These are phyloP conservation scores for Pantelozetes paolii DNA, from an alignment of 2,888 invertebrate species.

Conservation along the genomic window DNA sequence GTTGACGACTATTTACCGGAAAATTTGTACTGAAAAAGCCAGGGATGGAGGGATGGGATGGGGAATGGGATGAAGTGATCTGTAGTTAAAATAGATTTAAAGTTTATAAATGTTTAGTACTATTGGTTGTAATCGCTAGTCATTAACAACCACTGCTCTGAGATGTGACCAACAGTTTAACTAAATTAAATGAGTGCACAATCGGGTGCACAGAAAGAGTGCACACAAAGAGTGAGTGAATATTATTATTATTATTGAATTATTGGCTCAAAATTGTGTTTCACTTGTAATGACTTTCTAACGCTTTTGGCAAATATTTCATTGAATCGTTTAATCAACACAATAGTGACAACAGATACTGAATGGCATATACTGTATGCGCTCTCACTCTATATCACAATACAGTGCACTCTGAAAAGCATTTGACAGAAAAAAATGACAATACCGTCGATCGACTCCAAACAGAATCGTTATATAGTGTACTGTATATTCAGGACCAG, in stretches of 20 bases:
- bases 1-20: too few species aligned
- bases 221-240: too few species aligned
- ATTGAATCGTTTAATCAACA: neutral
- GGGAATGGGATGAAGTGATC: too few species aligned
- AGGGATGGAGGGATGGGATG: too few species aligned
- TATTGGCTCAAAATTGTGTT: slow-evolving; percentile 17
- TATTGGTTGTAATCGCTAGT: too few species aligned
- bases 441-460: neutral
- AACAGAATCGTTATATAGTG: slow-evolving; percentile 11
- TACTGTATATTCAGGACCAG: too few species aligned
- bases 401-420: neutral
- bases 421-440: slow-evolving; percentile 18
- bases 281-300: neutral
- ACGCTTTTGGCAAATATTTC: slow-evolving; percentile 25
- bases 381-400: neutral
- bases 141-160: too few species aligned
- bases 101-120: too few species aligned
- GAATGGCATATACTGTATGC: slow-evolving; percentile 19
- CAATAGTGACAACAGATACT: neutral
- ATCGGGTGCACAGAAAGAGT: too few species aligned
- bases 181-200: slow-evolving; percentile 23
- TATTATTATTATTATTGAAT: slow-evolving; percentile 7
- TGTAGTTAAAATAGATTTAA: too few species aligned
- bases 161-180: neutral
- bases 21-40: too few species aligned